phyloP scores from a whole-genome alignment of 2,113 vertebrate species.

The Smithornis capensis region DNA sequence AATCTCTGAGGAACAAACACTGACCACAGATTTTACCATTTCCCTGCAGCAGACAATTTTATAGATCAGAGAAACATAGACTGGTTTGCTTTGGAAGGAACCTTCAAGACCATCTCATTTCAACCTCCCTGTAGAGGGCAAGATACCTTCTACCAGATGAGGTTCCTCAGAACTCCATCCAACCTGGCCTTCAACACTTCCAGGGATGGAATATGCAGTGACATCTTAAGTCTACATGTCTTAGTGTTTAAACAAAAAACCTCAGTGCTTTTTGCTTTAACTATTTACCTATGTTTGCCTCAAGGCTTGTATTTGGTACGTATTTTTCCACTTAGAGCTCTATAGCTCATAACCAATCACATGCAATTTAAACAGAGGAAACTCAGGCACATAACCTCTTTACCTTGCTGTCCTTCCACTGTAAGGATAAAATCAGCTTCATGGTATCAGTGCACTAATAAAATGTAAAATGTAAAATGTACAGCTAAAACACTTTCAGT shows the following conservation, averaged over 20 bases:
- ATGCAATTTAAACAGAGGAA: not conserved
- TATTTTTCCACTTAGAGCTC: fast-evolving
- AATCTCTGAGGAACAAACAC: not conserved
- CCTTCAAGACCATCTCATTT: not conserved
- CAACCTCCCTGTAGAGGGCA: too few relatives aligned
- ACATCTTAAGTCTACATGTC: not conserved
- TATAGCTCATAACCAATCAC: not conserved
- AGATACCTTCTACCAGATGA: not conserved
- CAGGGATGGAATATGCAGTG: not conserved
- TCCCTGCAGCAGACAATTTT: not conserved
- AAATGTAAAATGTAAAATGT: not conserved
- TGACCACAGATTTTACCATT: not conserved
- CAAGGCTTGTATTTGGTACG: not conserved
- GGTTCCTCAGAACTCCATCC: not conserved
- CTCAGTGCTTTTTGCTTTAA: not conserved
- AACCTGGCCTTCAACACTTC: not conserved
- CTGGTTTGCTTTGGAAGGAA: too few relatives aligned
- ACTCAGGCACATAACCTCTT: not conserved
- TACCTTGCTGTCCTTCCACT: not conserved
- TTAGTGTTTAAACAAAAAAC: not conserved
- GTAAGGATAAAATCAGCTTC: not conserved
- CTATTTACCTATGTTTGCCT: not conserved
- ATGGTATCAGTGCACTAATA: not conserved
- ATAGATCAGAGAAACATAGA: not conserved
- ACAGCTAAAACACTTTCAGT: not conserved